These are phyloP conservation scores for Sisor rabdophorus DNA, from an alignment of 2,113 vertebrate species.

Conservation along the genomic window DNA sequence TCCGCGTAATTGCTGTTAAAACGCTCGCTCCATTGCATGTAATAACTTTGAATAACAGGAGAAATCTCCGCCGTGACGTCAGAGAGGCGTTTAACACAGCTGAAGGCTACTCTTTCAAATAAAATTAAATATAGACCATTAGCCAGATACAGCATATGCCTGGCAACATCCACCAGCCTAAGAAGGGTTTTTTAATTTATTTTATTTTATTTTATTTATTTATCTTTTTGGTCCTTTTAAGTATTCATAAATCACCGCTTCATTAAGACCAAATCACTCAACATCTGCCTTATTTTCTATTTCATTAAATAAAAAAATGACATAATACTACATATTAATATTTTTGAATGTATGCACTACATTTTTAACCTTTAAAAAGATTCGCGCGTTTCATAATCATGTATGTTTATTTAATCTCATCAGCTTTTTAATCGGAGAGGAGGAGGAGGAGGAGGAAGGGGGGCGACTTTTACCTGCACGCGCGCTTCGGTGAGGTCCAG, in stretches of 20 bases:
- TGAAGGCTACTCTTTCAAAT: conserved; percentile 61
- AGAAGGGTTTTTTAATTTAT: neutral
- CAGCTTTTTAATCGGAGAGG: conserved; percentile 9
- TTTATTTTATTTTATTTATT: neutral
- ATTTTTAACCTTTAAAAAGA: neutral
- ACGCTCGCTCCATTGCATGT: conserved; percentile 73
- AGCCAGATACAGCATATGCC: conserved; percentile 30
- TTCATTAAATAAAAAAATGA: too few species aligned
- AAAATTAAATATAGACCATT: conserved; percentile 50
- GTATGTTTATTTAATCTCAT: neutral
- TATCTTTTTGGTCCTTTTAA: neutral
- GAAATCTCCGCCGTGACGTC: conserved; percentile 57
- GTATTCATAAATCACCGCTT: neutral
- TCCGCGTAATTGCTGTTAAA: conserved; percentile 90
- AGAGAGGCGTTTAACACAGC: conserved; percentile 67
- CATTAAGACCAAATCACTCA: too few species aligned
- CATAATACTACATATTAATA: neutral
- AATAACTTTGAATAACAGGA: conserved; percentile 76
- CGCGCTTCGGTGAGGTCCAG: conserved; percentile 95
- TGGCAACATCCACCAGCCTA: too few species aligned
- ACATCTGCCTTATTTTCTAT: neutral
- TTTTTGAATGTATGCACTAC: neutral
- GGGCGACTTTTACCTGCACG: conserved; percentile 97
- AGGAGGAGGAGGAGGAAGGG: conserved; percentile 43
- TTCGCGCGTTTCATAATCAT: neutral